Base-by-base conservation (phyloP, 2,888 invertebrate genomes). In the Hesperia comma region DNA sequence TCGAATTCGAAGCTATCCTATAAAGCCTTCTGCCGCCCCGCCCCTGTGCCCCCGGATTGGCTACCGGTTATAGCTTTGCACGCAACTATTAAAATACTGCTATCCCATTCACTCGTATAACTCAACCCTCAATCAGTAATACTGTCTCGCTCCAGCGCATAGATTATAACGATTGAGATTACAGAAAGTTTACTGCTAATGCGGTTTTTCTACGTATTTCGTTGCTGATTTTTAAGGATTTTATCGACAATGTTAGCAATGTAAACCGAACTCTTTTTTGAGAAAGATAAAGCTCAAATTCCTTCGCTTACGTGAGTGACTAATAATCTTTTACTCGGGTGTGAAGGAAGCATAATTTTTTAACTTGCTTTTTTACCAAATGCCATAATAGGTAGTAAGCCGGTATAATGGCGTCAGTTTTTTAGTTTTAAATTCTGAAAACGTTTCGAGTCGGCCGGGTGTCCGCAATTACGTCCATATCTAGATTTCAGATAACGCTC, bases 391-490 rank as follows among this genome's bases (percentile, higher is more conserved):
- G 85, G 82, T 80, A 81, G 79, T 80, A 79, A 81, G 76, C 77
- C 71, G 75, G 74, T 80, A 75, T 81, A 83, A 89, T 90, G 89
- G 88, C 85, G 83, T 82, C 73, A 73, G 74, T 74, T 81, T 86
- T 86, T 85, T 85, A 82, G 79, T 82, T 83, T 85, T 82, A 75
- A 77, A 77, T 80, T 83, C 81, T 79, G 80, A 84, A 84, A 85
- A 84, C 80, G 82, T 87, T 87, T 80, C 82, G 79, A 80, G 77
- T 80, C 79, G 77, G 80, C 79, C 78, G 76, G 84, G 80, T 84
- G 86, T 83, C 85, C 79, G 85, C 86, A 92, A 91, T 92, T 91
- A 90, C 77, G 72, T 72, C 73, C 79, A 82, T 92, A 91, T 92
- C 90, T 81, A 84, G 92, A 92, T 92, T 83, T 81, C 79, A 83